These are phyloP conservation scores for Argentina silus DNA, from an alignment of 2,797 vertebrate genomes.

Conservation along the genomic window DNA sequence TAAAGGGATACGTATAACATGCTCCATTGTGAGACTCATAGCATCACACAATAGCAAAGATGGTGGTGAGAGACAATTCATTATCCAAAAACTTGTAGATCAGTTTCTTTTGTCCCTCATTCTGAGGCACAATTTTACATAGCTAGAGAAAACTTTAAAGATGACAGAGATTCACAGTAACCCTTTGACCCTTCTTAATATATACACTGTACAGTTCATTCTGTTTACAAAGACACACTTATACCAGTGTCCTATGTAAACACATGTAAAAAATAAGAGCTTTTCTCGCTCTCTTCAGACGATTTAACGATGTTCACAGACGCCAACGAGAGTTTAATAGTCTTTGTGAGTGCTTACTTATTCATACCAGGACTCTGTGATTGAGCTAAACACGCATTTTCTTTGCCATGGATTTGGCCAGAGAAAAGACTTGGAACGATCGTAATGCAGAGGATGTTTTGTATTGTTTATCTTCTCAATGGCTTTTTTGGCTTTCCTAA, in stretches of 20 bases:
- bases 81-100: constrained; percentile 64
- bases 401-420: constrained; percentile 47
- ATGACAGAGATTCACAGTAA: constrained; percentile 47
- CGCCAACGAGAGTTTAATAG: constrained; percentile 67
- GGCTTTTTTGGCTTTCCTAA: constrained; percentile 36
- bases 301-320: constrained; percentile 56
- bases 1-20: constrained; percentile 73
- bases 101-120: constrained; percentile 66
- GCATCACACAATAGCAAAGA: constrained; percentile 64
- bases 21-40: constrained; percentile 62
- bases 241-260: constrained; percentile 59
- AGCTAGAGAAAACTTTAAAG: background rate
- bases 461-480: constrained; percentile 55
- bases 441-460: constrained; percentile 50
- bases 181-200: constrained; percentile 46
- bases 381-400: constrained; percentile 47
- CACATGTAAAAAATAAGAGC: constrained; percentile 47
- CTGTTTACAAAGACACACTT: constrained; percentile 51
- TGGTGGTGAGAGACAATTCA: constrained; percentile 66
- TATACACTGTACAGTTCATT: constrained; percentile 26
- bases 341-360: constrained; percentile 63
- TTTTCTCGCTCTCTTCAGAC: constrained; percentile 50
- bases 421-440: constrained; percentile 41
- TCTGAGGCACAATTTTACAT: constrained; percentile 56
- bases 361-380: constrained; percentile 62